A percentile compares a stretch with the other conserved stretches of the same genome.
Conservation (phyloP, 1,140 invertebrate species). For the Zophobas morio region DNA sequence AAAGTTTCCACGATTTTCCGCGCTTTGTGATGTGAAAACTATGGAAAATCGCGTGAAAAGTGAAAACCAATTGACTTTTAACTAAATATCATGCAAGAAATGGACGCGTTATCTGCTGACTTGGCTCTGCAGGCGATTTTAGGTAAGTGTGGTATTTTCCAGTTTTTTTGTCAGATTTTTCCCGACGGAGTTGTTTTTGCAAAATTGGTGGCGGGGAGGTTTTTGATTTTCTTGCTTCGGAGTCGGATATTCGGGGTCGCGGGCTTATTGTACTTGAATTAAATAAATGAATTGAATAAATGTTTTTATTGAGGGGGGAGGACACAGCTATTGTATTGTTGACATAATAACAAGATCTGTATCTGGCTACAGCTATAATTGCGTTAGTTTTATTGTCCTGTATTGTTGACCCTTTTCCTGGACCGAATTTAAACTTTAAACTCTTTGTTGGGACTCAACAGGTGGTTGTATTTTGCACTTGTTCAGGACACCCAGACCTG, state of each 20-base stretch:
- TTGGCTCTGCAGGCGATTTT: conserved; percentile 61
- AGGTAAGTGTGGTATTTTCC: conserved; percentile 56
- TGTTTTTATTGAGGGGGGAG: conserved; percentile 38
- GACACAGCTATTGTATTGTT: conserved; percentile 40
- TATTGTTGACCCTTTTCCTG: background rate
- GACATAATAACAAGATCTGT: conserved; percentile 36
- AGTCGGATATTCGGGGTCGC: background rate
- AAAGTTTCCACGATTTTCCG: conserved; percentile 11
- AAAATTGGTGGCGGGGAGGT: background rate
- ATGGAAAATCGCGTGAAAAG: conserved; percentile 50
- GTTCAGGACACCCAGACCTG: background rate
- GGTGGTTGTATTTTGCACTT: background rate
- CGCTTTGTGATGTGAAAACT: conserved; percentile 35
- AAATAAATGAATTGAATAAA: conserved; percentile 39
- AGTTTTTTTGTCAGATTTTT: conserved; percentile 1
- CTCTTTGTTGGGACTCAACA: conserved; percentile 2
- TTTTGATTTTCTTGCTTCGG: background rate
- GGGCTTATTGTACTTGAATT: conserved; percentile 32
- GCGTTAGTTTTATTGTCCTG: background rate
- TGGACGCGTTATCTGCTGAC: conserved; percentile 62
- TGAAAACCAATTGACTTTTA: conserved; percentile 50
- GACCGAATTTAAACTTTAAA: background rate
- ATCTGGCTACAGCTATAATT: background rate
- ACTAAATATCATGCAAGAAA: conserved; percentile 49
- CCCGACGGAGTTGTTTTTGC: background rate